phyloP scores from a whole-genome alignment of 2,797 vertebrate genomes.

The Rhinichthys osculus region DNA sequence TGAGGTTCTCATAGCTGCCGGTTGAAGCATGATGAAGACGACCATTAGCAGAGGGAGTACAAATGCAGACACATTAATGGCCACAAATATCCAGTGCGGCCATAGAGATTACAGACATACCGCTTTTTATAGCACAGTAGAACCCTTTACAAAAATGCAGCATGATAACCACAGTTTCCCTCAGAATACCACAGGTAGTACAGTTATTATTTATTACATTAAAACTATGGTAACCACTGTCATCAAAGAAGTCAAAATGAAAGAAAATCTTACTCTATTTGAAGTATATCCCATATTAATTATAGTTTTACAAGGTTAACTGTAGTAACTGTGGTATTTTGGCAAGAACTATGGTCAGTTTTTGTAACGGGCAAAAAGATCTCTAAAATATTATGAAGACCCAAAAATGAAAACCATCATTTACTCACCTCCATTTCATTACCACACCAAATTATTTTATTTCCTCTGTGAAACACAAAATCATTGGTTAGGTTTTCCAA shows the following conservation, averaged over 20 bases:
- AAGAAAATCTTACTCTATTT: not conserved
- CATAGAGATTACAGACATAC: not conserved
- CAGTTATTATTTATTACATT: slow-evolving; percentile 2
- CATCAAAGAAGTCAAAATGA: slow-evolving; percentile 19
- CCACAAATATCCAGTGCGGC: slow-evolving; percentile 3
- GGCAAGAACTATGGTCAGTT: not conserved
- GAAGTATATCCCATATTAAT: slow-evolving; percentile 16
- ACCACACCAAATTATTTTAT: not conserved
- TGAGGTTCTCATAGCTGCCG: not conserved
- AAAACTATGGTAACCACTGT: slow-evolving; percentile 15
- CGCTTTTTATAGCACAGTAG: slow-evolving; percentile 4
- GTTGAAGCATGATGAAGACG: not conserved
- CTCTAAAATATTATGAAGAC: not conserved
- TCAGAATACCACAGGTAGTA: not conserved
- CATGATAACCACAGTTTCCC: slow-evolving; percentile 14
- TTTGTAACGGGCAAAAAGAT: not conserved
- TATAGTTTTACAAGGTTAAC: slow-evolving; percentile 22
- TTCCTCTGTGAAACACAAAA: not conserved
- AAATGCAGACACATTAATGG: slow-evolving; percentile 2
- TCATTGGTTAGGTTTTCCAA: not conserved
- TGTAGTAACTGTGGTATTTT: slow-evolving; percentile 15
- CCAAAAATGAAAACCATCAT: not conserved
- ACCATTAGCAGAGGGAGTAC: not conserved
- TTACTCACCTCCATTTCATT: too few relatives aligned
- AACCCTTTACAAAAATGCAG: not conserved